These are phyloP conservation scores for Drosophila simulans DNA, from an alignment of 1,140 invertebrate species.

Conservation along the genomic window DNA sequence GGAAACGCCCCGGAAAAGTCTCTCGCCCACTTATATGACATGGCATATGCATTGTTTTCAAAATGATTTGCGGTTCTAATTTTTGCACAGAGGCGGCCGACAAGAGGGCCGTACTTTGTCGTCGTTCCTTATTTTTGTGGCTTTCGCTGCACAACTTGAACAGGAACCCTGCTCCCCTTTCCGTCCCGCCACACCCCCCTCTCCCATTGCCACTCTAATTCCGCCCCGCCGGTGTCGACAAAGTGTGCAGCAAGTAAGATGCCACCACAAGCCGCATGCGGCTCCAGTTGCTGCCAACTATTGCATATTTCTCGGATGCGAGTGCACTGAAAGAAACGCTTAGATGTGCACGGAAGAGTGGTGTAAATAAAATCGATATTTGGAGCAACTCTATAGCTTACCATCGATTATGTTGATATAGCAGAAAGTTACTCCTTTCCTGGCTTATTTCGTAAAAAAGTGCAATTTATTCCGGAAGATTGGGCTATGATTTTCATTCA, in stretches of 20 bases:
- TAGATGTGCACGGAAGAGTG: too few species aligned
- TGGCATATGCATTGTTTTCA: constrained; percentile 81
- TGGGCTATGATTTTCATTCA: neutral
- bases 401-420: too few species aligned
- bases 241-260: constrained; percentile 50
- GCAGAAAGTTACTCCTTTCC: too few species aligned
- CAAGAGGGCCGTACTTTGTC: constrained; percentile 57
- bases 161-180: neutral
- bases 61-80: constrained; percentile 80
- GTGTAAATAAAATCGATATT: too few species aligned
- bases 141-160: constrained; percentile 61
- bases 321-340: constrained; percentile 8
- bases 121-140: constrained; percentile 73
- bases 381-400: too few species aligned
- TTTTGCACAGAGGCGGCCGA: constrained; percentile 49
- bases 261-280: constrained; percentile 51
- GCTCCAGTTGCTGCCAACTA: constrained; percentile 27
- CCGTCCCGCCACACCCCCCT: neutral
- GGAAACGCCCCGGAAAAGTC: constrained; percentile 26
- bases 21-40: constrained; percentile 60
- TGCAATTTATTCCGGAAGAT: too few species aligned
- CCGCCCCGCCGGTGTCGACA: constrained; percentile 19
- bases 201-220: neutral
- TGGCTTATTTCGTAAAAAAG: too few species aligned
- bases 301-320: constrained; percentile 31